A percentile compares a stretch with the other conserved stretches of the same genome.
phyloP scores from a whole-genome alignment of 2,888 invertebrate species.

The Phaedon cochleariae region DNA sequence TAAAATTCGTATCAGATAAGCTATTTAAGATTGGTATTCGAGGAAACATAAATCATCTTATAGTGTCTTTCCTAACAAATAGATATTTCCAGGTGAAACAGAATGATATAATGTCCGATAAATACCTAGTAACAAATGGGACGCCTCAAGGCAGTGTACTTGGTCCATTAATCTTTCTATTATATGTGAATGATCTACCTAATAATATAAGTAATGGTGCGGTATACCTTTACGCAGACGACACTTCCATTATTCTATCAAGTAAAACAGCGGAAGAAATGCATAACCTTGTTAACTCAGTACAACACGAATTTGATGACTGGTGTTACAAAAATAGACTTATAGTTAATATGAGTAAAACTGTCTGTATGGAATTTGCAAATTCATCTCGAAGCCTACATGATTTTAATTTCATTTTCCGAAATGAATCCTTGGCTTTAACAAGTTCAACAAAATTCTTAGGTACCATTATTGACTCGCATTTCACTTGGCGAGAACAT shows the following conservation, averaged over 20 bases:
- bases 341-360: background rate
- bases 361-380: background rate
- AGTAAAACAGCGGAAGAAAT: slow-evolving; percentile 7
- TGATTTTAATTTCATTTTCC: background rate
- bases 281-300: background rate
- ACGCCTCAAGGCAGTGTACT: slow-evolving; percentile 3
- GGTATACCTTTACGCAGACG: background rate
- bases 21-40: background rate
- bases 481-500: slow-evolving; percentile 1
- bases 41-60: background rate
- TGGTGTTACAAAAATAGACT: background rate
- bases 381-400: slow-evolving; percentile 9
- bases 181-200: slow-evolving; percentile 13
- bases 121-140: background rate
- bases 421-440: slow-evolving; percentile 1
- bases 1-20: background rate
- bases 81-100: slow-evolving; percentile 1
- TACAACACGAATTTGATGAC: slow-evolving; percentile 9
- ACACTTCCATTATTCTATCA: slow-evolving; percentile 9
- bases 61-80: background rate
- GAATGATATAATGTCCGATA: background rate
- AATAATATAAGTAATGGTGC: slow-evolving; percentile 1
- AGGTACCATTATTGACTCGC: slow-evolving; percentile 3
- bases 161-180: slow-evolving; percentile 1
- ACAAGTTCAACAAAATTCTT: slow-evolving; percentile 2